Percentiles rank a stretch among this genome's conserved stretches.
phyloP scores from a whole-genome alignment of 2,113 vertebrate genomes.

The Pterophyllum scalare region DNA sequence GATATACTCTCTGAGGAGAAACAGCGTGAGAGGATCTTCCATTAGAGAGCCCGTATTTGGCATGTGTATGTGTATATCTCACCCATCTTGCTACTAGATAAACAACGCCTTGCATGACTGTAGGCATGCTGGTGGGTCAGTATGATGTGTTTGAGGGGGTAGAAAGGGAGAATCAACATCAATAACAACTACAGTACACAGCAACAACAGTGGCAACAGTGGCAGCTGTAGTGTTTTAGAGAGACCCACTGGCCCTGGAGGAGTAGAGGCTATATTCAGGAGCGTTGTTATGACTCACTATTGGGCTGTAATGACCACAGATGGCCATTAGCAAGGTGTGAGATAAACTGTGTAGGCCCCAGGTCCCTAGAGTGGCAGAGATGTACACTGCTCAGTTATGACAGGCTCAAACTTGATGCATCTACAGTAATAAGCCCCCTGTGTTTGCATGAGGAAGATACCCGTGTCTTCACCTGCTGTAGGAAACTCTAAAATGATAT shows the following conservation, averaged over 20 bases:
- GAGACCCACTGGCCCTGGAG: constrained; percentile 40
- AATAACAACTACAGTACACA: constrained; percentile 52
- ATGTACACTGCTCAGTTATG: constrained; percentile 64
- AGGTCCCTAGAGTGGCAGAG: constrained; percentile 48
- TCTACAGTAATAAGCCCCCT: constrained; percentile 73
- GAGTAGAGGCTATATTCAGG: constrained; percentile 41
- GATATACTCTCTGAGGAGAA: constrained; percentile 57
- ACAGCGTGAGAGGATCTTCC: constrained; percentile 60
- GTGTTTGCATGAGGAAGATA: not conserved
- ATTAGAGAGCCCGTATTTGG: constrained; percentile 56
- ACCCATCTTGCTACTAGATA: constrained; percentile 55
- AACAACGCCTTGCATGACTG: constrained; percentile 62
- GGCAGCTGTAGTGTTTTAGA: constrained; percentile 11
- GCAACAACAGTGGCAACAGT: constrained; percentile 9
- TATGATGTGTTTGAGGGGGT: constrained; percentile 38
- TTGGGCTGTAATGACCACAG: constrained; percentile 75
- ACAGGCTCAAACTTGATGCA: constrained; percentile 70
- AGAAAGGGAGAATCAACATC: constrained; percentile 63
- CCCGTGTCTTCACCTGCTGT: constrained; percentile 5
- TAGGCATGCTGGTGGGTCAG: constrained; percentile 56
- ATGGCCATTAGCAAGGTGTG: constrained; percentile 75
- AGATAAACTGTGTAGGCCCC: constrained; percentile 63
- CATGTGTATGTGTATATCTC: constrained; percentile 30
- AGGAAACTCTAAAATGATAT: not conserved
- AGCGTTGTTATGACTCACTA: constrained; percentile 69